Evolutionary conservation across 2,113 vertebrate species (phyloP), one percentile per base, ranked within the genome.

Genomic region (Camelus dromedarius): DNA sequence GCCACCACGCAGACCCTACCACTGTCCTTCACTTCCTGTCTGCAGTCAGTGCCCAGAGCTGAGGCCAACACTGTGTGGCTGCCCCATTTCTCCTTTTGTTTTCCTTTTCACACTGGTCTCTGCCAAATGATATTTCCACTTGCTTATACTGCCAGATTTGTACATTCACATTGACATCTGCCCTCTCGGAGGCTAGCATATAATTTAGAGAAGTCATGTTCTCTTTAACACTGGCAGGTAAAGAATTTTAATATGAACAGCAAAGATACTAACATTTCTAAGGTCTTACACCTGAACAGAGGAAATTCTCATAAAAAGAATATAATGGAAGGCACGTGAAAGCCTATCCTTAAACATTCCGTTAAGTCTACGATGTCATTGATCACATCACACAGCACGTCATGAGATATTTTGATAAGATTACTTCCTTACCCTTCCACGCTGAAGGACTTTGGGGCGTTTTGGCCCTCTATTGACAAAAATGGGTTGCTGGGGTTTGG

Each of bases 381-480:
- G 11, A 60, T 2, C 14, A 0, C 2, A 30, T 70, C 30, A 28
- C 2, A 48, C 8, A 12, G 15, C 64, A 35, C 54, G 32, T 35
- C 75, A 26, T 24, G 35, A 67, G 20, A 9, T 18, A 5, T 15
- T 24, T 2, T 6, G 77, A 9, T 18, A n/a, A 14, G 18, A 24
- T 1, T 3, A 15, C 38, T 58, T 30, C 89, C 99, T 99, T 99
- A 99, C 99, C 99, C 99, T 98, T 97, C 99, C 99, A 89, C 99
- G 98, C 88, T 99, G 99, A 94, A 99, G 98, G 91, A 99, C 98
- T 96, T 98, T 99, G 62, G 99, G 99, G 19, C 99, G 98, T 70
- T 99, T 99, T 77, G 99, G 98, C 3, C 99, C 99, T 96, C 99
- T 99, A 73, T 99, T 99, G 97, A 99, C 86, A 91, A 99, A 99